phyloP scores from a whole-genome alignment of 2,797 vertebrate species.

The Novumbra hubbsi region DNA sequence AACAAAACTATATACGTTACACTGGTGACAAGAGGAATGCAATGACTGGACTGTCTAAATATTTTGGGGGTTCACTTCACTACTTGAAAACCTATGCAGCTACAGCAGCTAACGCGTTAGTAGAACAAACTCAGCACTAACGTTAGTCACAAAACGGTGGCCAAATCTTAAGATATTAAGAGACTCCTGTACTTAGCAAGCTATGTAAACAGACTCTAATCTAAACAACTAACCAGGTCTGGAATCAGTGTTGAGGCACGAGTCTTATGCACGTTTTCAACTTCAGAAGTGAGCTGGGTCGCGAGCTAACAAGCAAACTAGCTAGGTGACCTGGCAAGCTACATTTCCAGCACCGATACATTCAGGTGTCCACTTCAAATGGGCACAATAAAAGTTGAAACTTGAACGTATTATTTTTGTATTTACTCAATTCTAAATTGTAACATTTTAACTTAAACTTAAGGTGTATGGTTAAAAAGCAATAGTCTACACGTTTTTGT shows the following conservation, averaged over 20 bases:
- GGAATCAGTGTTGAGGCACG: neutral
- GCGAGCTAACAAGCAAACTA: slow-evolving; percentile 2
- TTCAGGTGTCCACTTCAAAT: neutral
- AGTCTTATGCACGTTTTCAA: neutral
- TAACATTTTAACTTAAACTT: neutral
- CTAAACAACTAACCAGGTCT: neutral
- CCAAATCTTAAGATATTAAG: neutral
- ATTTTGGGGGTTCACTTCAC: neutral
- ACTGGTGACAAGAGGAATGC: neutral
- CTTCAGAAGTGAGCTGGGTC: neutral
- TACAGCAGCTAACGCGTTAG: neutral
- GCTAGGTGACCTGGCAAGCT: slow-evolving; percentile 2
- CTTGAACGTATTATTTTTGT: neutral
- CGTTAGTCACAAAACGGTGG: neutral
- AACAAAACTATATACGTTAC: neutral
- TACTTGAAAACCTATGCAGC: neutral
- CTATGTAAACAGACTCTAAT: neutral
- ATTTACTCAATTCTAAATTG: neutral
- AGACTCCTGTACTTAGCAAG: neutral
- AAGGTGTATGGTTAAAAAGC: neutral
- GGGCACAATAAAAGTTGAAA: slow-evolving; percentile 5
- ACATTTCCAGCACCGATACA: neutral
- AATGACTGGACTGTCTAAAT: neutral
- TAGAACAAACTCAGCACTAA: neutral
- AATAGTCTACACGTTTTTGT: neutral